Evolutionary conservation across 2,113 vertebrate species (phyloP), one percentile per base, ranked within the genome.

Genomic region (Scomber colias): DNA sequence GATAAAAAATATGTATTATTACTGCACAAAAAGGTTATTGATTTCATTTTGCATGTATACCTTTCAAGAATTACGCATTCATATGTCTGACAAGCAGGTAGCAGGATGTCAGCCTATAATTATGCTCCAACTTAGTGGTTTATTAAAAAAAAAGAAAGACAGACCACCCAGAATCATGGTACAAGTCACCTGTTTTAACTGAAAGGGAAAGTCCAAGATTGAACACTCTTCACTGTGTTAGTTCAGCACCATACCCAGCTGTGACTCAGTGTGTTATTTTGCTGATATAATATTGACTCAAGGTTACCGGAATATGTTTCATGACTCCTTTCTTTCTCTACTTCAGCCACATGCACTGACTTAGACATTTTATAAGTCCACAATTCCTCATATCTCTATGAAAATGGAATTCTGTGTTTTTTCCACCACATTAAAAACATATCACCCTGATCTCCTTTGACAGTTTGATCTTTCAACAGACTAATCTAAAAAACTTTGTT

Each of bases 151-250:
- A 63, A 54, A 53, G 14, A 70, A 59, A 61, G 46, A 14, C 3
- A 31, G 89, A 88, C 91, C 90, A 87, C 90, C 91, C 86, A 77
- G 71, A 54, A 50, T 21, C 48, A 2, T 71, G 11, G 59, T 21
- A 46, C 16, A 57, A 75, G 30, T 88, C 91, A 92, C 87, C 86
- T 90, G 89, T 69, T 84, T 80, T 50, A 69, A 30, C 51, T 11
- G 31, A 48, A 46, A 66, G 76, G 66, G 61, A 75, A 86, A 74
- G 48, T 56, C 72, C 61, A 50, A 11, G 54, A 73, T n/a, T 49
- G 27, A 51, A 46, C 75, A 62, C 49, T 77, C 51, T 27, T 35
- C 1, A 5, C 65, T 50, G 63, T 78, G 77, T 84, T 69, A 21
- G 55, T 63, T 76, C 69, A 72, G 69, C 57, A 16, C 19, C 9